phyloP scores from a whole-genome alignment of 2,888 invertebrate species.

The Cotesia congregata region DNA sequence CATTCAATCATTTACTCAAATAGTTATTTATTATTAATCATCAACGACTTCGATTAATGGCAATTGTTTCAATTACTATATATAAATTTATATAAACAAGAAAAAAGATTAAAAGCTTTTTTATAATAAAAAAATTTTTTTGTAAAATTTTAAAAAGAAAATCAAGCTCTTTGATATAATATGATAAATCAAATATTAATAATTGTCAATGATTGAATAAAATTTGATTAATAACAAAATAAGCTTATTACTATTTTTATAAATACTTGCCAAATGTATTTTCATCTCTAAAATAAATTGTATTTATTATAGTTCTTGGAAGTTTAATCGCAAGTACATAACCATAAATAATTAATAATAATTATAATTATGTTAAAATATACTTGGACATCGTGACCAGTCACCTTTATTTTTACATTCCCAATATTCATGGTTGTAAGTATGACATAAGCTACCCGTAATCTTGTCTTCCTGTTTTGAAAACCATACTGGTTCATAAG shows the following conservation, averaged over 20 bases:
- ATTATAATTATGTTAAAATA: slow-evolving; percentile 75
- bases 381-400: slow-evolving; percentile 93
- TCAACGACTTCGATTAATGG: slow-evolving; percentile 16
- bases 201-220: neutral
- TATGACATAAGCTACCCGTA: slow-evolving; percentile 80
- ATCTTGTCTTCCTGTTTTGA: slow-evolving; percentile 83
- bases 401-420: slow-evolving; percentile 87
- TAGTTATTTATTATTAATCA: neutral
- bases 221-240: neutral
- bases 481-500: slow-evolving; percentile 92
- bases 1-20: neutral
- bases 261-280: neutral
- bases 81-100: slow-evolving; percentile 13
- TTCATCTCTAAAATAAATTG: neutral
- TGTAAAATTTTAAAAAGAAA: neutral
- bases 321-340: neutral
- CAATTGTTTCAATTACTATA: slow-evolving; percentile 19
- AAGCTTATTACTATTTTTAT: neutral
- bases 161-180: neutral
- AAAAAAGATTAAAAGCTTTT: neutral
- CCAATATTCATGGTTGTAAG: slow-evolving; percentile 94
- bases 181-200: neutral
- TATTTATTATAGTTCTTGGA: neutral
- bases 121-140: too few species aligned
- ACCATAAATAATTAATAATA: neutral